Evolutionary conservation across 30 jellyfish, hydroid and myxozoan genomes (phyloP).

Genomic region (Hydractinia echinata): DNA sequence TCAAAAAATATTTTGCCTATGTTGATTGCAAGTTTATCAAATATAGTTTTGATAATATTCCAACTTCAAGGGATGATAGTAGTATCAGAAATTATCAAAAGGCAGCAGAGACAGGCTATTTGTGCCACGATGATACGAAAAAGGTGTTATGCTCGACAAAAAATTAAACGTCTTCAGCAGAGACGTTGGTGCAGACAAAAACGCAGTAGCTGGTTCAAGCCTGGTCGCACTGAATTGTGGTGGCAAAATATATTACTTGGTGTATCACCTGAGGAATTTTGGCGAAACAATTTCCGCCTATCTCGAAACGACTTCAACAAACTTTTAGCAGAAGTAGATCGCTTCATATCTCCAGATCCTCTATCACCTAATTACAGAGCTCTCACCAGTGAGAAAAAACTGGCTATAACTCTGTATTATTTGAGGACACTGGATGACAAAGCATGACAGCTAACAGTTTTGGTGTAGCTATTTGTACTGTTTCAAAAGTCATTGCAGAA

Average conservation of each 20-base stretch:
- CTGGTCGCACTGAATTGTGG: not conserved
- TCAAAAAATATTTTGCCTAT: too few species aligned
- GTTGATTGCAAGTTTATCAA: too few species aligned
- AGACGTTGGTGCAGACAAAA: too few species aligned
- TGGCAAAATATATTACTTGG: not conserved
- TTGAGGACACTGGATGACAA: not conserved
- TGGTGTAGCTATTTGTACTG: not conserved
- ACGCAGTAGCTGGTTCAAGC: slow-evolving; percentile 10
- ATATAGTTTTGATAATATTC: too few species aligned
- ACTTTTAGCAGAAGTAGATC: not conserved
- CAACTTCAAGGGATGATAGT: too few species aligned
- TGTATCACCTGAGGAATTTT: not conserved
- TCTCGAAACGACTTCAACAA: not conserved
- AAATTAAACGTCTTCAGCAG: too few species aligned
- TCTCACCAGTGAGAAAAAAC: not conserved
- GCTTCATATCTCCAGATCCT: not conserved
- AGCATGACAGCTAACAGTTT: slow-evolving; percentile 1
- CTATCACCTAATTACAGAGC: not conserved
- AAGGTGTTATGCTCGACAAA: too few species aligned
- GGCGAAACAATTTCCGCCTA: not conserved
- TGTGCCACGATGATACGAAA: too few species aligned
- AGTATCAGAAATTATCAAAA: too few species aligned
- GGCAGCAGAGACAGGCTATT: too few species aligned
- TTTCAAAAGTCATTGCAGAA: not conserved
- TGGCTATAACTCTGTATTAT: not conserved